Evolutionary conservation across 2,113 vertebrate species (phyloP).

Genomic region (Albula glossodonta): DNA sequence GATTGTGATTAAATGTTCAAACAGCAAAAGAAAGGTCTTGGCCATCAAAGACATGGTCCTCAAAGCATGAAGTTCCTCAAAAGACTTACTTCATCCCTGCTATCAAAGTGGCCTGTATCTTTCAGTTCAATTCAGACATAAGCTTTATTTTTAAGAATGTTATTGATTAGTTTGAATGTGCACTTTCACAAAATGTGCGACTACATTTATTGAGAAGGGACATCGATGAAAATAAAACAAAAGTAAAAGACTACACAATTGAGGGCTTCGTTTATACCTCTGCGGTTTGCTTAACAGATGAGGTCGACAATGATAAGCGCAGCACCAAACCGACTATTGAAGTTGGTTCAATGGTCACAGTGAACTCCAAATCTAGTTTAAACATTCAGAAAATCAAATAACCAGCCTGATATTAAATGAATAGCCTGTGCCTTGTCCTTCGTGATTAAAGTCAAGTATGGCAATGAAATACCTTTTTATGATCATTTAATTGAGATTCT

Average conservation of each 20-base stretch:
- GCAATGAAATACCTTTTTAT: not conserved
- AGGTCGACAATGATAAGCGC: too few relatives aligned
- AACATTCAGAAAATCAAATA: not conserved
- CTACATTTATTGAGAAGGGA: too few relatives aligned
- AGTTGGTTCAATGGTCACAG: not conserved
- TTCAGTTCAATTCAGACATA: not conserved
- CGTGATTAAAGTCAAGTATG: not conserved
- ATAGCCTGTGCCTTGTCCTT: not conserved
- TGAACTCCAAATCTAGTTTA: not conserved
- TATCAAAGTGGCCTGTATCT: not conserved
- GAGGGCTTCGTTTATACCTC: too few relatives aligned
- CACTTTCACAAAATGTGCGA: not conserved
- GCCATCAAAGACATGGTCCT: not conserved
- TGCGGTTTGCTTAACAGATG: too few relatives aligned
- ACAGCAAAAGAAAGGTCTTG: not conserved
- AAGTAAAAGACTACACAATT: too few relatives aligned
- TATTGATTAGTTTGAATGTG: not conserved
- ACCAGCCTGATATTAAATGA: not conserved
- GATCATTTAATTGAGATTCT: not conserved
- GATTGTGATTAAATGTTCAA: not conserved
- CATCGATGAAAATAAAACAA: too few relatives aligned
- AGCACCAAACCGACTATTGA: not conserved
- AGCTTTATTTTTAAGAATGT: too few relatives aligned
- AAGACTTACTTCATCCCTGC: not conserved
- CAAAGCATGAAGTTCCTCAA: not conserved